Percentiles rank a stretch among this genome's conserved stretches.
Evolutionary conservation across 1,140 invertebrate genomes (phyloP).

Genomic region (Drosophila biarmipes): DNA sequence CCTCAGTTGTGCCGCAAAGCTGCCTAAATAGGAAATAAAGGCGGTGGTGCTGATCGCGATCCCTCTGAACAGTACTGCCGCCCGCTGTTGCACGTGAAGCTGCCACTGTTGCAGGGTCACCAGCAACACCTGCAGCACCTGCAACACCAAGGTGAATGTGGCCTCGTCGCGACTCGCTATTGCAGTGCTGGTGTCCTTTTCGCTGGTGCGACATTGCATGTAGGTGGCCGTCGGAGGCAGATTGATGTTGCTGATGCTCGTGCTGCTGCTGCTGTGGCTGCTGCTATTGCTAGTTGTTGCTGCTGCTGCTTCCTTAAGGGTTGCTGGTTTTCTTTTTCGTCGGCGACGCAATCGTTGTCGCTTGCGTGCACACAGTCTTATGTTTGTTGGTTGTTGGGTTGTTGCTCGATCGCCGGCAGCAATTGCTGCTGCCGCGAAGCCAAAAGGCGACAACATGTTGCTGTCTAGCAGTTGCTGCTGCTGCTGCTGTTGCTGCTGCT

Average conservation of each 20-base stretch:
- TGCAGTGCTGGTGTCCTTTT: slow-evolving; percentile 36
- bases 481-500: slow-evolving; percentile 34
- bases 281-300: slow-evolving; percentile 36
- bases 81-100: slow-evolving; percentile 36
- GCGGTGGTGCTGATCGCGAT: slow-evolving; percentile 46
- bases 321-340: slow-evolving; percentile 76
- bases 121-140: slow-evolving; percentile 55
- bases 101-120: slow-evolving; percentile 38
- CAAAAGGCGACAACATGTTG: slow-evolving; percentile 45
- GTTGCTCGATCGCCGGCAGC: slow-evolving; percentile 52
- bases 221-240: slow-evolving; percentile 55
- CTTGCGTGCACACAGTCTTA: slow-evolving; percentile 83
- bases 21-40: slow-evolving; percentile 62
- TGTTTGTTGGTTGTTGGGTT: slow-evolving; percentile 64
- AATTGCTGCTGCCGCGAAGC: slow-evolving; percentile 33
- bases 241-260: slow-evolving; percentile 60
- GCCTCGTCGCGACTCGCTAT: slow-evolving; percentile 36
- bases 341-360: slow-evolving; percentile 77
- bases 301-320: slow-evolving; percentile 27
- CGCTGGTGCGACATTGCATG: slow-evolving; percentile 53
- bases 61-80: slow-evolving; percentile 30
- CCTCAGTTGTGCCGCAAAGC: slow-evolving; percentile 38
- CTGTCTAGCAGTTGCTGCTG: slow-evolving; percentile 42
- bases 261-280: slow-evolving; percentile 48
- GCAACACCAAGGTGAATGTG: slow-evolving; percentile 39